Evolutionary conservation across 2,797 vertebrate species (phyloP).

Genomic region (Myripristis murdjan): DNA sequence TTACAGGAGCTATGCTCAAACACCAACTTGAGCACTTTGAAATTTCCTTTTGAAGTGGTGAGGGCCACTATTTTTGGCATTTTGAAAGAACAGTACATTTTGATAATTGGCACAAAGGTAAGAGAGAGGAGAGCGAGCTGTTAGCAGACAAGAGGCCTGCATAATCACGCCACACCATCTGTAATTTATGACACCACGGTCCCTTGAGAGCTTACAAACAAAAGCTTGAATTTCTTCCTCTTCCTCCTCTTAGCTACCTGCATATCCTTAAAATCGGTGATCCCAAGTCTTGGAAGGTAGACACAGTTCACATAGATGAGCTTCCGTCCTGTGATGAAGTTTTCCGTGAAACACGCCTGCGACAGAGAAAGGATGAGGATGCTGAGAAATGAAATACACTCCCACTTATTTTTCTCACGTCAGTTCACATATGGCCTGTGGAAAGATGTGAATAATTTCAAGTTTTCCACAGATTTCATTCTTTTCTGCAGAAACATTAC

Average conservation of each 20-base stretch:
- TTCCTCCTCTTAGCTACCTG: conserved; percentile 90
- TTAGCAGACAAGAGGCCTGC: not conserved
- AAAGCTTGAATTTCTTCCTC: not conserved
- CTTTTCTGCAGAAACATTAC: too few species aligned
- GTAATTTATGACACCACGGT: not conserved
- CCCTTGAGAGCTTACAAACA: not conserved
- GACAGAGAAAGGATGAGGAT: conserved; percentile 17
- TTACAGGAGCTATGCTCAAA: not conserved
- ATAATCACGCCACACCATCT: conserved; percentile 19
- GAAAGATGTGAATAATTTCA: too few species aligned
- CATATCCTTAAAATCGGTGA: conserved; percentile 92
- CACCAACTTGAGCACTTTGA: not conserved
- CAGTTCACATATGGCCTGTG: too few species aligned
- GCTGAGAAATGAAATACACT: not conserved
- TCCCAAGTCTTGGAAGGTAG: conserved; percentile 89
- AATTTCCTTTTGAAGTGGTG: conserved; percentile 16
- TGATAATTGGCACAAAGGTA: not conserved
- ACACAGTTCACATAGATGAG: conserved; percentile 88
- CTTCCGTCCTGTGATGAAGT: conserved; percentile 90
- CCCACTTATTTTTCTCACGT: too few species aligned
- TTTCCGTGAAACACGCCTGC: conserved; percentile 91
- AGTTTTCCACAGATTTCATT: too few species aligned
- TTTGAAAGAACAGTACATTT: not conserved
- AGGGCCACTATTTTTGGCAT: conserved; percentile 27
- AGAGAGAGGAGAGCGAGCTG: not conserved